These are phyloP conservation scores for Illadopsis cleaveri DNA, from an alignment of 2,113 vertebrate species.

Conservation along the genomic window DNA sequence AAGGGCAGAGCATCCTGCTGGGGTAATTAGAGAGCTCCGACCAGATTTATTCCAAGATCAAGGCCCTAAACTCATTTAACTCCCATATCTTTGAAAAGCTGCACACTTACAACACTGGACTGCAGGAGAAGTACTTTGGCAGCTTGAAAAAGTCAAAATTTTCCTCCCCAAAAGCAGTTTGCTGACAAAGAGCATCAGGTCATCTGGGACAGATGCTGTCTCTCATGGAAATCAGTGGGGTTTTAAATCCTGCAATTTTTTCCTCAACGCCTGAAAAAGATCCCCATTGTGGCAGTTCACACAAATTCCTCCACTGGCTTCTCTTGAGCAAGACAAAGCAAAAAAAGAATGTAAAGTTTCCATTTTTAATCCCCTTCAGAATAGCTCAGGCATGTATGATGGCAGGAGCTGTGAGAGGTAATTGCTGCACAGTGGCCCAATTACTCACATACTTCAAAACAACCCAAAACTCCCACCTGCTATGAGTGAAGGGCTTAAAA, in stretches of 20 bases:
- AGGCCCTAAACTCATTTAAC: neutral
- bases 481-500: neutral
- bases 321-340: neutral
- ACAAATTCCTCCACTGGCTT: neutral
- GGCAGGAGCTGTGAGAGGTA: neutral
- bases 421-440: slow-evolving; percentile 3
- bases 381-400: neutral
- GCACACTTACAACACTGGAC: neutral
- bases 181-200: neutral
- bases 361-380: neutral
- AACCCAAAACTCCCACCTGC: neutral
- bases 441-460: slow-evolving; percentile 14
- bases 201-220: neutral
- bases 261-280: neutral
- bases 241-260: neutral
- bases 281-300: neutral
- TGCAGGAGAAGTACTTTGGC: neutral
- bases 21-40: neutral
- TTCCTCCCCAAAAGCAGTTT: neutral
- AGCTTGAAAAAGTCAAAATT: neutral
- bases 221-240: neutral
- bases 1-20: neutral
- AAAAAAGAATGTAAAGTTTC: neutral
- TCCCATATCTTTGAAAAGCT: neutral
- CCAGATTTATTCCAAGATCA: neutral